These are phyloP conservation scores for Microhierax caerulescens DNA, from an alignment of 2,797 vertebrate species.

Conservation along the genomic window DNA sequence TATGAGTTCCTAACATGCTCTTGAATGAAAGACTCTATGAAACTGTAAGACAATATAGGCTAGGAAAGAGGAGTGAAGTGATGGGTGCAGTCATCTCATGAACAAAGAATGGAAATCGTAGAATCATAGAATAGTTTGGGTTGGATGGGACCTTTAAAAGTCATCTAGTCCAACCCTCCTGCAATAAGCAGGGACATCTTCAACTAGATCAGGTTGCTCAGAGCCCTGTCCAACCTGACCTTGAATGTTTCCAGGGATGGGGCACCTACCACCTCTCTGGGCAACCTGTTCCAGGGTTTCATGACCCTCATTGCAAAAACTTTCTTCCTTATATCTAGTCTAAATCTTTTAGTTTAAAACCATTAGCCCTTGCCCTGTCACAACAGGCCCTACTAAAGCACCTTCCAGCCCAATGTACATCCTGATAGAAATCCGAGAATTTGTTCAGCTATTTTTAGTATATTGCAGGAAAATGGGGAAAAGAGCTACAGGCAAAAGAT, in stretches of 20 bases:
- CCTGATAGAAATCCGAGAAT: not conserved
- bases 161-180: too few species aligned
- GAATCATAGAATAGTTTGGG: too few species aligned
- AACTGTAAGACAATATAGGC: not conserved
- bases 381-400: not conserved
- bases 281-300: not conserved
- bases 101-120: not conserved
- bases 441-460: not conserved
- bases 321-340: not conserved
- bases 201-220: too few species aligned
- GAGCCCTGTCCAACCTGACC: not conserved
- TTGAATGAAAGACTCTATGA: not conserved
- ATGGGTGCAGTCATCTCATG: not conserved
- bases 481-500: not conserved
- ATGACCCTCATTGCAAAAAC: not conserved
- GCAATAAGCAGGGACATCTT: too few species aligned
- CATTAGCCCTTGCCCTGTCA: not conserved
- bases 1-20: not conserved
- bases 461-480: not conserved
- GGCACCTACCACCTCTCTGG: not conserved
- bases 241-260: not conserved
- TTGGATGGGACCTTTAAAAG: too few species aligned
- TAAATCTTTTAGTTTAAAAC: not conserved
- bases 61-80: not conserved
- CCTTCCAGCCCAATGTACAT: not conserved